These are phyloP conservation scores for Hyperopisus bebe DNA, from an alignment of 2,113 vertebrate genomes.

Conservation along the genomic window DNA sequence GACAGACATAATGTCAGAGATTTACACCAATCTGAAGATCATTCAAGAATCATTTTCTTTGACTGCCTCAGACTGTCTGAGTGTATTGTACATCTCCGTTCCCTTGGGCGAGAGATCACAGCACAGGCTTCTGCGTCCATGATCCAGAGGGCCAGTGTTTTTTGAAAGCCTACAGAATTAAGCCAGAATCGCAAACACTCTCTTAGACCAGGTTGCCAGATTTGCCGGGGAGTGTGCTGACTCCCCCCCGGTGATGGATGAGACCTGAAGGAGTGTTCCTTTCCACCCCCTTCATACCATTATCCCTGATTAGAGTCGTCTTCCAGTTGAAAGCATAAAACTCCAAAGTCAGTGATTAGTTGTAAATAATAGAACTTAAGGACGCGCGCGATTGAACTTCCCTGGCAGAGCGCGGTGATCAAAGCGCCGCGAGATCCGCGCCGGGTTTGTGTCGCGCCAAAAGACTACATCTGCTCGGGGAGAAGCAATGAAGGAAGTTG, in stretches of 20 bases:
- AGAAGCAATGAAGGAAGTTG: constrained; percentile 62
- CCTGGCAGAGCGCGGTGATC: constrained; percentile 34
- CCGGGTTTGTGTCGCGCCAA: constrained; percentile 52
- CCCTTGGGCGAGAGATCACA: background rate
- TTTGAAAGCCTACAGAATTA: constrained; percentile 27
- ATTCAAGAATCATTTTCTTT: background rate
- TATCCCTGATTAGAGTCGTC: constrained; percentile 46
- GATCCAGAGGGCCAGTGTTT: background rate
- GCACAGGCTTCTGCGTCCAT: constrained; percentile 3
- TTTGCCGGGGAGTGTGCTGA: constrained; percentile 1
- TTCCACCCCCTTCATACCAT: constrained; percentile 32
- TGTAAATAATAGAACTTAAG: constrained; percentile 58
- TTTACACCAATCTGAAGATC: background rate
- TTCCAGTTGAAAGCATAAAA: constrained; percentile 45
- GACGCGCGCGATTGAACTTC: constrained; percentile 45
- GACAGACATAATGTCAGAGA: background rate
- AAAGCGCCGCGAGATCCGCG: constrained; percentile 35
- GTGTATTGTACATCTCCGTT: background rate
- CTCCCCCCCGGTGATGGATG: constrained; percentile 33
- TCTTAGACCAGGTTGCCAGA: constrained; percentile 32
- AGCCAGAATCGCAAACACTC: constrained; percentile 32
- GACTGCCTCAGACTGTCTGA: background rate
- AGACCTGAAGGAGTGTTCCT: constrained; percentile 34
- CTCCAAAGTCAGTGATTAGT: constrained; percentile 45
- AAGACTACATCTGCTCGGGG: constrained; percentile 49